Evolutionary conservation across 2,797 vertebrate species (phyloP).

Genomic region (Apogon hyalosoma): DNA sequence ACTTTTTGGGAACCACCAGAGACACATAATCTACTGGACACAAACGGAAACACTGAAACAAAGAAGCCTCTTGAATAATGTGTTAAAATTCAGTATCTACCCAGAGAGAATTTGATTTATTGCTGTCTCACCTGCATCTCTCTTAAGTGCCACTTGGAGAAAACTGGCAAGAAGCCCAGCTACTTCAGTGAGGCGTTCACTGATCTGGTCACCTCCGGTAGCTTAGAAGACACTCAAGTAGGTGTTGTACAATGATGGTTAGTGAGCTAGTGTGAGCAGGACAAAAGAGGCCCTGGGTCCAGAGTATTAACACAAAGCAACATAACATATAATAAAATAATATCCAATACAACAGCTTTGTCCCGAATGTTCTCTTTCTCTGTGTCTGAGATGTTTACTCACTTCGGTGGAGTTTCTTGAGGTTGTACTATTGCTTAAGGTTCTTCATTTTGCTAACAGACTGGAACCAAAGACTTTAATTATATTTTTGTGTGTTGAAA

Average conservation of each 20-base stretch:
- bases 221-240: constrained; percentile 20
- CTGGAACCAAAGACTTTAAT: too few species aligned
- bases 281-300: constrained; percentile 5
- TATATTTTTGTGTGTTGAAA: too few species aligned
- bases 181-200: constrained; percentile 47
- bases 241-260: constrained; percentile 15
- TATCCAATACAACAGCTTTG: neutral
- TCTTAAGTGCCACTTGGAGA: constrained; percentile 35
- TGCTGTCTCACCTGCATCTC: constrained; percentile 11
- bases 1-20: constrained; percentile 4
- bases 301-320: constrained; percentile 6
- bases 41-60: neutral
- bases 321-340: neutral
- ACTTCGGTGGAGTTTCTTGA: too few species aligned
- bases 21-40: neutral
- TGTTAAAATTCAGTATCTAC: neutral
- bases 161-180: constrained; percentile 56
- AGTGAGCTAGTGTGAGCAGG: constrained; percentile 17
- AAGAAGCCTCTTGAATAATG: neutral
- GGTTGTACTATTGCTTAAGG: too few species aligned
- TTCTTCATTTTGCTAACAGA: too few species aligned
- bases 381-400: too few species aligned
- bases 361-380: too few species aligned
- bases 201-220: constrained; percentile 57
- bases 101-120: neutral